Base-by-base conservation (phyloP, 2,797 vertebrate species). In the Paguma larvata region DNA sequence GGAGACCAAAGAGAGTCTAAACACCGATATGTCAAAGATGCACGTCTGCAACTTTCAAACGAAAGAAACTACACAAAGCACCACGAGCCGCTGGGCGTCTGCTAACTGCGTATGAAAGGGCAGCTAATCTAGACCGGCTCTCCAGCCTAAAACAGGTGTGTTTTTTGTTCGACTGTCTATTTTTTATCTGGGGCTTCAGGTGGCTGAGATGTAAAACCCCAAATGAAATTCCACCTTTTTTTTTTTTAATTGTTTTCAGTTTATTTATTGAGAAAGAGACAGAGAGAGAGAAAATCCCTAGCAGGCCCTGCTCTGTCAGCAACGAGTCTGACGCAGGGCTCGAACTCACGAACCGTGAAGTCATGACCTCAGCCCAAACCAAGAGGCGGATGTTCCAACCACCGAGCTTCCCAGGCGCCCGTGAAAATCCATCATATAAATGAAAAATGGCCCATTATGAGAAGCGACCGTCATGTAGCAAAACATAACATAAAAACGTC, bases 181-280 rank as follows among this genome's bases (percentile, higher is more conserved):
- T 56, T 87, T 89, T 78, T 53, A 79, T 73, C 48, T 88, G 38
- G 4, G 30, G 13, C 3, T 82, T 91, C 51, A 82, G 44, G 70
- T 85, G n/a, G 30, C 46, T 84, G 59, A 84, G 27, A 59, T n/a
- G 13, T 73, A 56, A 18, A 75, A 7, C 4, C 79, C 14, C 89
- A 96, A 86, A 59, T 89, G 25, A 73, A 88, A 91, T 95, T 87
- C 6, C 4, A 72, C 62, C n/a, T n/a, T n/a, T 87, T 72, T 75
- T 94, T 21, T 56, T 56, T 56, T 56, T 21, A 53, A 53, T 2
- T 56, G 8, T 53, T 56, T 56, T 56, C 19, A 21, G 53, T 56
- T 56, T 56, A 56, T 56, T 56, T 56, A 7, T 7, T 53, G 51
- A 53, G 51, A 18, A 15, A 53, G 51, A 15, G 15, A 51, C 13